Evolutionary conservation across 2,797 vertebrate genomes (phyloP).

Genomic region (Discoglossus pictus): DNA sequence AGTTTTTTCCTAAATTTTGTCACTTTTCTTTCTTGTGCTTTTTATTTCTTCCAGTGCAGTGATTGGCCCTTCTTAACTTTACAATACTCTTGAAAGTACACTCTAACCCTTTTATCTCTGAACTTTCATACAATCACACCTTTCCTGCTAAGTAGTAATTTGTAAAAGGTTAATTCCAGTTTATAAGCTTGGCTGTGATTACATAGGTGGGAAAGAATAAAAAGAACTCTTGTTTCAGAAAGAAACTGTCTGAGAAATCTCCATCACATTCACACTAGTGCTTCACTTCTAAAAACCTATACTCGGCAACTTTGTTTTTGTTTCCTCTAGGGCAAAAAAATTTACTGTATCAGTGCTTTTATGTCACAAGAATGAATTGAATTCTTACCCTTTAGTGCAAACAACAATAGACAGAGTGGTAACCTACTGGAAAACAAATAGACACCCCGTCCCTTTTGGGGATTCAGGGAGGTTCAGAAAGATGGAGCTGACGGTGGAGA

Average conservation of each 20-base stretch:
- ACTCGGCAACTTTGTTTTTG: constrained; percentile 80
- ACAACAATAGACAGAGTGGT: constrained; percentile 94
- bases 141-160: constrained; percentile 39
- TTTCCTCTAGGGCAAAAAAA: constrained; percentile 83
- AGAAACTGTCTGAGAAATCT: constrained; percentile 54
- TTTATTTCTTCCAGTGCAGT: constrained; percentile 3
- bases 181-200: constrained; percentile 46
- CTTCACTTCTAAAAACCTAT: constrained; percentile 66
- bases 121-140: constrained; percentile 18
- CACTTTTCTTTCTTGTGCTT: constrained; percentile 10
- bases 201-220: constrained; percentile 25
- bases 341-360: constrained; percentile 84
- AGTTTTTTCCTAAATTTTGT: not conserved
- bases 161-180: constrained; percentile 50
- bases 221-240: constrained; percentile 36
- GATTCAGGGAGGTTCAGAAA: constrained; percentile 82
- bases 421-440: constrained; percentile 98
- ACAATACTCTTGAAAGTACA: not conserved
- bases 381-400: constrained; percentile 98
- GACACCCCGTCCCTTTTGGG: constrained; percentile 91
- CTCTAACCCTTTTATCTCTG: constrained; percentile 25
- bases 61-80: constrained; percentile 1
- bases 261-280: constrained; percentile 51
- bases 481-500: constrained; percentile 77
- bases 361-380: constrained; percentile 99